Base-by-base conservation (phyloP, 1,140 invertebrate species). In the Stegodyphus mimosarum region DNA sequence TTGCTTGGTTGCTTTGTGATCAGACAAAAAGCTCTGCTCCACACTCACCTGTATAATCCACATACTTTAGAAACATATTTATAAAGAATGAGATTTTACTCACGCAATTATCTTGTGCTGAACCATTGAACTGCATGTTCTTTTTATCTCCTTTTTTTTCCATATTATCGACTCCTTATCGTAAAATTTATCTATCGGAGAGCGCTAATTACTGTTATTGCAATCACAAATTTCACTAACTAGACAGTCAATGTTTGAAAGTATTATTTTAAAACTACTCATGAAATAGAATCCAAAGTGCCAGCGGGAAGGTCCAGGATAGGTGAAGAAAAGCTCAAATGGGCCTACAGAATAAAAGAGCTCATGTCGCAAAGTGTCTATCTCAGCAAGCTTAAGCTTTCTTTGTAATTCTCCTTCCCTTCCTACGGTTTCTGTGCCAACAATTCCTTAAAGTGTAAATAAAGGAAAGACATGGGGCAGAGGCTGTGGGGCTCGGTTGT, bases 391-490 rank as follows among this genome's bases (percentile, higher is more conserved):
- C 18, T 9, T 72, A 48, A 60, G 55, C 69, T 71, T 81, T 74
- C 33, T 52, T 71, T 60, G 78, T 60, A 51, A 50, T 66, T 64
- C 49, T 74, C 60, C 60, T 49, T 18, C 67, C 63, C 33, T 18
- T 48, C 50, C 49, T 33, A 11, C 10, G 33, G 78, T 33, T 63
- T 51, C 69, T 52, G 70, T 83, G 79, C 79, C 79, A 83, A 83
- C 79, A 63, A 83, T 83, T 73, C 53, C 79, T 73, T 83, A 73
- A 83, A 73, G 70, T 83, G 79, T 66, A 83, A 83, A 83, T 64
- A 74, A 83, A 83, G 79, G 71, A 64, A 74, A 74, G 55, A 33
- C 11, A 48, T 17, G 77, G 77, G 67, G 67, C 52, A 18, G 49
- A 69, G 18, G 66, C 33, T 33, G 33, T 33, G 33, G 66, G 66